Base-by-base conservation (phyloP, 2,888 invertebrate species). In the Notocelia uddmanniana region DNA sequence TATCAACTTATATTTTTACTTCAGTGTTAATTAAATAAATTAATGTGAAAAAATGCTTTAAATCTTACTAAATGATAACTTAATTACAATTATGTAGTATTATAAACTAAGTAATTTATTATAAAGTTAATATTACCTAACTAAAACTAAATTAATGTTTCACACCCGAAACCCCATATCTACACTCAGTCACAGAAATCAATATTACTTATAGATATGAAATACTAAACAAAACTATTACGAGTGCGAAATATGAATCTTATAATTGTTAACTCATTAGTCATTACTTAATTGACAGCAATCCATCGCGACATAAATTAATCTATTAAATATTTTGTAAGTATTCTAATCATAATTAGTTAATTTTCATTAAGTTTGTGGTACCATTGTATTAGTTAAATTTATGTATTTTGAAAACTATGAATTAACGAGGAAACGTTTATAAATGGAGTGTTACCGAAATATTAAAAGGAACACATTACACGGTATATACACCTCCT, bases 261-360 rank as follows among this genome's bases (percentile, higher is more conserved):
- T 45, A 45, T n/a, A 45, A 45, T n/a, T 1, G n/a, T 45, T 8
- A n/a, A 45, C 8, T 6, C n/a, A n/a, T n/a, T n/a, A n/a, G n/a
- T n/a, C 11, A 37, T 45, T 45, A n/a, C 58, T 31, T 19, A 50
- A 63, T 50, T 57, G 59, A 50, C 52, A 54, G 21, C 13, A 54
- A 54, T 54, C 6, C 13, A 23, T n/a, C 45, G 23, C 15, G 23
- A 54, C 23, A 54, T 1, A 54, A 21, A 23, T 11, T 13, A 54
- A 21, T 54, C 6, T 52, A 52, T 52, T 21, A 5, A 54, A 21
- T 13, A 21, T 54, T 54, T 54, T 5, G 6, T 54, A 54, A 54
- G 21, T 19, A 11, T 21, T 11, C 15, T 21, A 23, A 54, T 5
- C 19, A 52, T 52, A 21, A 52, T 52, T 21, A 52, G 1, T 3